phyloP scores from a whole-genome alignment of 1,140 invertebrate species.

The Mercenaria mercenaria region DNA sequence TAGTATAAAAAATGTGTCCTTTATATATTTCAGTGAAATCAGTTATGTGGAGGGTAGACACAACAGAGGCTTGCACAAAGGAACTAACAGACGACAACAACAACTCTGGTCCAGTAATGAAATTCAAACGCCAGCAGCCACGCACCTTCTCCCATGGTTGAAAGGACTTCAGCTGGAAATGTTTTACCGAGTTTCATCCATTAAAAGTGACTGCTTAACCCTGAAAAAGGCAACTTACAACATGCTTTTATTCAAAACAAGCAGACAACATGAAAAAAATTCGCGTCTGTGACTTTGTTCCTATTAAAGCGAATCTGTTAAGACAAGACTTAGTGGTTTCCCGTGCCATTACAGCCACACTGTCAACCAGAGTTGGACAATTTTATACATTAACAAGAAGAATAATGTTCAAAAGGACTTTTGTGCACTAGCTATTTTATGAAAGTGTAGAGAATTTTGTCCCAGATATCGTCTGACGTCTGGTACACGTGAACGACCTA shows the following conservation, averaged over 20 bases:
- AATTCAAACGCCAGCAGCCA: not conserved
- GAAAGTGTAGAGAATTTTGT: no score
- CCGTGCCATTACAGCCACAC: no score
- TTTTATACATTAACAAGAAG: no score
- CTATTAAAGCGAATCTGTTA: not conserved
- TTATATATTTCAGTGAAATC: conserved; percentile 5
- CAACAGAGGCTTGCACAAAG: not conserved
- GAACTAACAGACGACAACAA: not conserved
- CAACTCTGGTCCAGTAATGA: not conserved
- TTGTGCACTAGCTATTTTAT: no score
- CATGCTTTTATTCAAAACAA: not conserved
- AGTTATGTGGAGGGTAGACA: not conserved
- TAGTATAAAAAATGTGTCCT: no score
- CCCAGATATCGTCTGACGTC: no score
- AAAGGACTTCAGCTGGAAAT: not conserved
- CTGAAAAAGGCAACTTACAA: not conserved
- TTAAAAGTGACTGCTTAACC: not conserved
- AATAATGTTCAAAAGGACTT: no score
- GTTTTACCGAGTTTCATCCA: not conserved
- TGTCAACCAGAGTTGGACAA: no score
- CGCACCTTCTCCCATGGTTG: not conserved
- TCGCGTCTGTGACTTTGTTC: not conserved
- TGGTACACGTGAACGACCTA: no score
- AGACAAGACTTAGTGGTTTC: not conserved
- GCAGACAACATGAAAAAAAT: not conserved